phyloP scores from a whole-genome alignment of 2,888 invertebrate species.

The Napeogenes sylphis region DNA sequence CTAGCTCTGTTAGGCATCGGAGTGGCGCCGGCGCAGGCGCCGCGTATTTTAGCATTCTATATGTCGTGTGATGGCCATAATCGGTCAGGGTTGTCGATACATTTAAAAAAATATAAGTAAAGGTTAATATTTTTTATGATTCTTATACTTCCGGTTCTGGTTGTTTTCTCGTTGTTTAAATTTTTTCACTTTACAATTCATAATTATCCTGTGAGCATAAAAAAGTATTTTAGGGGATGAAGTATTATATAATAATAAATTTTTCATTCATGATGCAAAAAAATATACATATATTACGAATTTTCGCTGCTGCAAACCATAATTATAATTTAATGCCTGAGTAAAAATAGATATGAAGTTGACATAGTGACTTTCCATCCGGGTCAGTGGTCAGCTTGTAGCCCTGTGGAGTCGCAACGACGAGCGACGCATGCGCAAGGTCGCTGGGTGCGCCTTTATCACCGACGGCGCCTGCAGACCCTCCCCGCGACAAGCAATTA shows the following conservation, averaged over 20 bases:
- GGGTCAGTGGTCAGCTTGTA: constrained; percentile 31
- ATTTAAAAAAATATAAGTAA: too few relatives aligned
- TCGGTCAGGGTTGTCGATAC: constrained; percentile 35
- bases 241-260: too few relatives aligned
- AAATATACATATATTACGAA: too few relatives aligned
- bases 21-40: constrained; percentile 50
- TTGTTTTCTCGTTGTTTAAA: too few relatives aligned
- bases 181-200: too few relatives aligned
- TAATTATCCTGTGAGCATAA: too few relatives aligned
- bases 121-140: too few relatives aligned
- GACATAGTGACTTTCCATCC: constrained; percentile 30
- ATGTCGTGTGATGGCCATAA: constrained; percentile 49
- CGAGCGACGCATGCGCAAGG: constrained; percentile 63
- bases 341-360: constrained; percentile 3
- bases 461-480: constrained; percentile 50
- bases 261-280: too few relatives aligned
- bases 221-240: too few relatives aligned
- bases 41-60: constrained; percentile 52
- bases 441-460: constrained; percentile 67
- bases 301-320: too few relatives aligned
- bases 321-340: neutral
- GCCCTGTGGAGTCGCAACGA: constrained; percentile 35
- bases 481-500: constrained; percentile 40
- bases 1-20: constrained; percentile 25
- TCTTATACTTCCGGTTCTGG: too few relatives aligned